These are phyloP conservation scores for Orius laevigatus DNA, from an alignment of 1,140 invertebrate genomes.

Conservation along the genomic window DNA sequence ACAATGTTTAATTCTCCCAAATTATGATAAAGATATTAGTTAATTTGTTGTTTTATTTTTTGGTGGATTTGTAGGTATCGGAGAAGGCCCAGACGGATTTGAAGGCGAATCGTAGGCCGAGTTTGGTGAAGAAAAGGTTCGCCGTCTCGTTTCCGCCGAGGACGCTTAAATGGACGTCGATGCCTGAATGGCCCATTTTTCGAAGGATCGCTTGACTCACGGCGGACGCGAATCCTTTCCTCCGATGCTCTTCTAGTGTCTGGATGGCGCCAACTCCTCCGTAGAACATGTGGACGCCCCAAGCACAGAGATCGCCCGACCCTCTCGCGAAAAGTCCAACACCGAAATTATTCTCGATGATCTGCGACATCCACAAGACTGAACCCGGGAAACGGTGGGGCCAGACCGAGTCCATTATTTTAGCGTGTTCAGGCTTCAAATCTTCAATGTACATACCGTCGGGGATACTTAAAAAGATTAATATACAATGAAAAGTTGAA, in stretches of 20 bases:
- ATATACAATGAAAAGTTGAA: too few species aligned
- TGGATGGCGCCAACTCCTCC: conserved; percentile 3
- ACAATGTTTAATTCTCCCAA: too few species aligned
- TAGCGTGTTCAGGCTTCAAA: neutral
- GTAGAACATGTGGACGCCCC: neutral
- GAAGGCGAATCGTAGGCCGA: too few species aligned
- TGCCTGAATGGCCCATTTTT: neutral
- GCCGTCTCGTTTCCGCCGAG: neutral
- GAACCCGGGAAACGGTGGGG: neutral
- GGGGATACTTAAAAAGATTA: neutral
- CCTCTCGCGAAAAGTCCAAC: neutral
- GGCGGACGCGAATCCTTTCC: neutral
- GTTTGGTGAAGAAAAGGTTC: too few species aligned
- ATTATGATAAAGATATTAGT: too few species aligned
- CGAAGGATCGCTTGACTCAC: neutral
- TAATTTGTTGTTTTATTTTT: too few species aligned
- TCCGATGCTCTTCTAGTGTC: neutral
- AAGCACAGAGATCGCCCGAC: neutral
- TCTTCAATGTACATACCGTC: conserved; percentile 4
- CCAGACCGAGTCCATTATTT: neutral
- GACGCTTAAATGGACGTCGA: neutral
- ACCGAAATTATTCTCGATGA: neutral
- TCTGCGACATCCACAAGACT: neutral
- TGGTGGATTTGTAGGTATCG: too few species aligned
- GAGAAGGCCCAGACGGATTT: too few species aligned